Percentiles rank a stretch among this genome's conserved stretches.
phyloP scores from a whole-genome alignment of 2,797 vertebrate species.

The Psittacula echo region DNA sequence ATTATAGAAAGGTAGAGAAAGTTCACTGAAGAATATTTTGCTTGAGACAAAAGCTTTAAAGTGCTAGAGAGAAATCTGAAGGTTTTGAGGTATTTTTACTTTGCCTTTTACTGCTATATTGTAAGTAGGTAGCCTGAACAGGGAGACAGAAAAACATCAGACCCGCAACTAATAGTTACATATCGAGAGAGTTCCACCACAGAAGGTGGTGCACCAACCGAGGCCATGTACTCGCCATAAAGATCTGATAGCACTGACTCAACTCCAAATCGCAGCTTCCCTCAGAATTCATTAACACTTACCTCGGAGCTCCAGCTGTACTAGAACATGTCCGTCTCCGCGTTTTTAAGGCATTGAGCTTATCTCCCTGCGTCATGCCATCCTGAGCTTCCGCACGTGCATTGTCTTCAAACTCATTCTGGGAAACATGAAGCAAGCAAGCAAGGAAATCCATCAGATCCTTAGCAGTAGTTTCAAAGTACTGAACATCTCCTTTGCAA shows the following conservation, averaged over 20 bases:
- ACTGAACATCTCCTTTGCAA: not conserved
- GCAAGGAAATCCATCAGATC: not conserved
- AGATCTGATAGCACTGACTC: not conserved
- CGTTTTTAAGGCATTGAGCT: conserved; percentile 94
- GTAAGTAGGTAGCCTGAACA: not conserved
- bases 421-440: not conserved
- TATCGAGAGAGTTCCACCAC: not conserved
- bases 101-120: not conserved
- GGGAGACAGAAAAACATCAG: not conserved
- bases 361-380: conserved; percentile 92
- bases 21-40: not conserved
- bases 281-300: conserved; percentile 66
- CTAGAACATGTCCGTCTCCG: conserved; percentile 83
- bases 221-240: not conserved
- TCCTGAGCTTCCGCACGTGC: conserved; percentile 70
- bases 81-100: not conserved
- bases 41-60: not conserved
- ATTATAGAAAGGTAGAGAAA: not conserved
- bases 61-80: not conserved
- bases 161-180: not conserved
- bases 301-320: conserved; percentile 86
- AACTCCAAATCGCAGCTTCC: conserved; percentile 64
- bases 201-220: not conserved
- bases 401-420: conserved; percentile 82
- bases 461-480: not conserved